A percentile compares a stretch with the other conserved stretches of the same genome.
phyloP scores from a whole-genome alignment of 2,888 invertebrate species.

The Tipula unca region DNA sequence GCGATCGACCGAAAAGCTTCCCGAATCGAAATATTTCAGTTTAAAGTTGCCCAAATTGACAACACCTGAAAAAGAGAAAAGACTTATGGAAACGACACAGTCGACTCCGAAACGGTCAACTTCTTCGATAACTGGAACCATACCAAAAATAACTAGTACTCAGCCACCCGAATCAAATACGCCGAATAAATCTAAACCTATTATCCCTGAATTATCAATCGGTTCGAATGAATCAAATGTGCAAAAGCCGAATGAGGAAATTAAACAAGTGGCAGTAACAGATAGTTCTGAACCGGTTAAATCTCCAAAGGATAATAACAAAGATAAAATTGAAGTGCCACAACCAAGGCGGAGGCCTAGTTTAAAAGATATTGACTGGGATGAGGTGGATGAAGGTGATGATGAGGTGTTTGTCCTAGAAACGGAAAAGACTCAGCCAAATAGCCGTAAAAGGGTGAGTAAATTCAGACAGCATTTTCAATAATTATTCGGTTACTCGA shows the following conservation, averaged over 20 bases:
- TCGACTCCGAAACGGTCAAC: background rate
- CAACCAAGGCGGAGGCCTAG: background rate
- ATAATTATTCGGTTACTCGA: no score
- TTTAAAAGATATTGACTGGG: slow-evolving; percentile 16
- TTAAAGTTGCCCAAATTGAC: background rate
- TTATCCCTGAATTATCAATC: slow-evolving; percentile 20
- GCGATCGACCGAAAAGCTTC: background rate
- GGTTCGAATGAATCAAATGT: slow-evolving; percentile 21
- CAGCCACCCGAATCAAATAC: slow-evolving; percentile 20
- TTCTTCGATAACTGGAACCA: slow-evolving; percentile 33
- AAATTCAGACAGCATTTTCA: no score
- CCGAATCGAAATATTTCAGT: background rate
- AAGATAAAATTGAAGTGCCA: background rate
- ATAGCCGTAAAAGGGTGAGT: background rate
- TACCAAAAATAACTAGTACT: slow-evolving; percentile 32
- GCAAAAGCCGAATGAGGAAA: slow-evolving; percentile 20
- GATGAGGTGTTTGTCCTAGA: slow-evolving; percentile 15
- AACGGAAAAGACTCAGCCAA: background rate
- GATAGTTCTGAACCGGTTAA: background rate
- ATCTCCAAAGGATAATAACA: background rate
- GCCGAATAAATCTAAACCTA: slow-evolving; percentile 1
- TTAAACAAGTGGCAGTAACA: background rate
- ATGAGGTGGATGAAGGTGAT: slow-evolving; percentile 8
- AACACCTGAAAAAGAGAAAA: background rate
- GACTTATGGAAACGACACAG: background rate